phyloP scores from a whole-genome alignment of 2,797 vertebrate species.

The Anabacerthia variegaticeps region DNA sequence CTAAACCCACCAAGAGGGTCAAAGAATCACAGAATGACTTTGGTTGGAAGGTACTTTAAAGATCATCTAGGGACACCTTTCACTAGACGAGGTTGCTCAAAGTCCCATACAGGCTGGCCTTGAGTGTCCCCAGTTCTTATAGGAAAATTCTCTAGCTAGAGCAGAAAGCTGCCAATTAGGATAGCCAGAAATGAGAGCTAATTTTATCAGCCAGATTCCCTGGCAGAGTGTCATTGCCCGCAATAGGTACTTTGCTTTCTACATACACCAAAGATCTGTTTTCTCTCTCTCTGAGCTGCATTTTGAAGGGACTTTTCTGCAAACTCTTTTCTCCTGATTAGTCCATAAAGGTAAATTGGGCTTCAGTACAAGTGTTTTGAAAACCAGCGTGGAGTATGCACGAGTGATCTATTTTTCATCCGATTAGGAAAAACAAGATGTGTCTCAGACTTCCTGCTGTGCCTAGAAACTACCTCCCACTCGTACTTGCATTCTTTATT shows the following conservation, averaged over 20 bases:
- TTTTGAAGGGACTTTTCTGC: not conserved
- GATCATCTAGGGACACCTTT: not conserved
- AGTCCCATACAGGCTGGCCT: not conserved
- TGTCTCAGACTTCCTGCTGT: not conserved
- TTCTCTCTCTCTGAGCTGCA: not conserved
- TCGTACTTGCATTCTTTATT: not conserved
- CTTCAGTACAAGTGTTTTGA: constrained; percentile 7
- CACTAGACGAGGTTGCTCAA: not conserved
- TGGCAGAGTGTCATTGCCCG: not conserved
- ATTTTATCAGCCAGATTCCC: not conserved
- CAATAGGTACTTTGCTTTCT: not conserved
- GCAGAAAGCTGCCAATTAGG: not conserved
- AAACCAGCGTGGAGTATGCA: constrained; percentile 27
- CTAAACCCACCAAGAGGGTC: not conserved
- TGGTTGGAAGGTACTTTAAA: not conserved
- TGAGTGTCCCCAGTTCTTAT: not conserved
- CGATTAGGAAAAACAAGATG: constrained; percentile 32
- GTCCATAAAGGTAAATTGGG: constrained; percentile 11
- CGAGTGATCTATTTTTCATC: constrained; percentile 31
- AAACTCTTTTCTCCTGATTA: constrained; percentile 12
- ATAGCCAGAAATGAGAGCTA: not conserved
- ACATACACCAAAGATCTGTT: not conserved
- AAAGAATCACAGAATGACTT: not conserved
- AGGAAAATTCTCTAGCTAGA: not conserved
- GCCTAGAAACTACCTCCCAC: not conserved